Evolutionary conservation across 2,797 vertebrate species (phyloP).

Genomic region (Takifugu ocellatus): DNA sequence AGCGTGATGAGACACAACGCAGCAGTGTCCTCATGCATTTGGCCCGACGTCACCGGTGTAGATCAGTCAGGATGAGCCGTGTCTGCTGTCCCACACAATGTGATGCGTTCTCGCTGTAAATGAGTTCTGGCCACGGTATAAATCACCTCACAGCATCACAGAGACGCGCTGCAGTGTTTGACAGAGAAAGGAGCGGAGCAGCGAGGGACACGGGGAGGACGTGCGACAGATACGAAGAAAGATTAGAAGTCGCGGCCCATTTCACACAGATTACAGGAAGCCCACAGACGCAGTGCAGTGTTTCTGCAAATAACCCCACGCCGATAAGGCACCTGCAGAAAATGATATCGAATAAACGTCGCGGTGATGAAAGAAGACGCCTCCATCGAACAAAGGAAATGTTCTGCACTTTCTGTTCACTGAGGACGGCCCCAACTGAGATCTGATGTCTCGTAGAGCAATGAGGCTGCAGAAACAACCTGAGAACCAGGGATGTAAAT

Average conservation of each 20-base stretch:
- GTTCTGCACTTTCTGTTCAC: background rate
- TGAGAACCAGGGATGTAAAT: slow-evolving; percentile 9
- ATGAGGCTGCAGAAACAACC: slow-evolving; percentile 6
- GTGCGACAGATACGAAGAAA: background rate
- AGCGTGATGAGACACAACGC: no score
- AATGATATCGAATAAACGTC: slow-evolving; percentile 22
- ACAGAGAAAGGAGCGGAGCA: slow-evolving; percentile 13
- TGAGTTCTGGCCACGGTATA: slow-evolving; percentile 40
- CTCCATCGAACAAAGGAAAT: slow-evolving; percentile 17
- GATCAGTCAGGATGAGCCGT: slow-evolving; percentile 18
- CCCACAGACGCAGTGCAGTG: slow-evolving; percentile 21
- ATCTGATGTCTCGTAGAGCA: background rate
- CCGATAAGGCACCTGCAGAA: slow-evolving; percentile 35
- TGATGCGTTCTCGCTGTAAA: slow-evolving; percentile 32
- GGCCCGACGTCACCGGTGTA: slow-evolving; percentile 5
- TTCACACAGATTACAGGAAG: slow-evolving; percentile 41
- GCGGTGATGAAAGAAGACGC: slow-evolving; percentile 22
- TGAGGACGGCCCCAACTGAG: slow-evolving; percentile 32
- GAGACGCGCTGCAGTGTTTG: slow-evolving; percentile 1
- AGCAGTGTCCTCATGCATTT: no score
- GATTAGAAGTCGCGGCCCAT: slow-evolving; percentile 34
- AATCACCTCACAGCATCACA: slow-evolving; percentile 38
- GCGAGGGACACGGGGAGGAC: slow-evolving; percentile 4
- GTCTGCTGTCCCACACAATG: slow-evolving; percentile 22
- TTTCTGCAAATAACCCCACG: slow-evolving; percentile 36